These are phyloP conservation scores for Zaprionus ornatus DNA, from an alignment of 1,140 invertebrate species.

Conservation along the genomic window DNA sequence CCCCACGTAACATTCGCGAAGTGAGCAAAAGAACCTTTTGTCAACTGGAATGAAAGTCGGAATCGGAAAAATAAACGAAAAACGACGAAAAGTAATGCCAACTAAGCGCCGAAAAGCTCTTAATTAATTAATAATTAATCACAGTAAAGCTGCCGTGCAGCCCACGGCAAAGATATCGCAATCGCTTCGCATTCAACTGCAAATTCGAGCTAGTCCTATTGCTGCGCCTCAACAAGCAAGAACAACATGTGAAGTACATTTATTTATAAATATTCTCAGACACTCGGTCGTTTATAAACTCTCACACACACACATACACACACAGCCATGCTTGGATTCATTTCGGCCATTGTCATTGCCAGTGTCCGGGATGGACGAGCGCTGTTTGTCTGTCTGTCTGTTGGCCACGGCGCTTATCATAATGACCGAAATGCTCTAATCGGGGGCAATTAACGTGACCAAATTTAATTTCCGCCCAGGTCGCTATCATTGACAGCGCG, in stretches of 20 bases:
- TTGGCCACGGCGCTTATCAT: slow-evolving; percentile 67
- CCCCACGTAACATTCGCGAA: slow-evolving; percentile 29
- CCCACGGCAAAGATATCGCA: slow-evolving; percentile 38
- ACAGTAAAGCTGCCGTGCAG: slow-evolving; percentile 40
- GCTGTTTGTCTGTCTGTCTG: slow-evolving; percentile 4
- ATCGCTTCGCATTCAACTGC: slow-evolving; percentile 32
- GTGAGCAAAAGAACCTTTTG: slow-evolving; percentile 11
- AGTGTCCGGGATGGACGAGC: slow-evolving; percentile 19
- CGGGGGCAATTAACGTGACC: slow-evolving; percentile 77
- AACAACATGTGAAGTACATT: slow-evolving; percentile 1
- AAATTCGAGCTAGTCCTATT: slow-evolving; percentile 13
- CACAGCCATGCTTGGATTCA: neutral
- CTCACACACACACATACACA: neutral
- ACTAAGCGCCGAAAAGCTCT: slow-evolving; percentile 64
- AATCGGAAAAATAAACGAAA: slow-evolving; percentile 1
- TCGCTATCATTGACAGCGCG: slow-evolving; percentile 56
- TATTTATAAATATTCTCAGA: neutral
- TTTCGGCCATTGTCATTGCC: slow-evolving; percentile 43
- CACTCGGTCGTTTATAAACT: neutral
- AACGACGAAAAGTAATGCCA: slow-evolving; percentile 2
- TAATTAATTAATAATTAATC: slow-evolving; percentile 81
- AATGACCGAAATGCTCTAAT: slow-evolving; percentile 79
- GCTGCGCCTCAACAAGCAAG: slow-evolving; percentile 11
- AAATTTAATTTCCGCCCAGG: slow-evolving; percentile 79
- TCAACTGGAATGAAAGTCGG: neutral